These are phyloP conservation scores for Pholis gunnellus DNA, from an alignment of 2,113 vertebrate species.

Conservation along the genomic window DNA sequence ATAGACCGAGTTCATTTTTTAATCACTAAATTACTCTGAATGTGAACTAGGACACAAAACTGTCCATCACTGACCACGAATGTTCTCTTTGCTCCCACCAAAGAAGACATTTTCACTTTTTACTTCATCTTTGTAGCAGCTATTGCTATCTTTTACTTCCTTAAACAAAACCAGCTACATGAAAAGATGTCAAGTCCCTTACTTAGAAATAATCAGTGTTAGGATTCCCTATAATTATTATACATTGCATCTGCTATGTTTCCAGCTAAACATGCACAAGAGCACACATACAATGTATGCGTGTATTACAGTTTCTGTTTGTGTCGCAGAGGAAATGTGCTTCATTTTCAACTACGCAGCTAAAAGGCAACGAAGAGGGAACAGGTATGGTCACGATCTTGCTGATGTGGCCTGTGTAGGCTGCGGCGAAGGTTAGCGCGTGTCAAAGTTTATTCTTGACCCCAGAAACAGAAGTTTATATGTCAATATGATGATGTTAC, in stretches of 20 bases:
- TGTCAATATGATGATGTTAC: no score
- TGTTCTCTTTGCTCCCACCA: neutral
- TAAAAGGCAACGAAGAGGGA: neutral
- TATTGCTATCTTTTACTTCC: neutral
- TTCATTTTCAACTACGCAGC: neutral
- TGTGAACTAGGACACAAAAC: neutral
- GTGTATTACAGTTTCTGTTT: neutral
- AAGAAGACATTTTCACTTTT: neutral
- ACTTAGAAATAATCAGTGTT: neutral
- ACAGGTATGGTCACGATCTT: neutral
- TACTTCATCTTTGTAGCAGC: neutral
- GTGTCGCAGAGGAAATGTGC: neutral
- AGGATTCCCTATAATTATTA: neutral
- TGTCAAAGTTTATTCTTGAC: neutral
- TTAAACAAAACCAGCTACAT: neutral
- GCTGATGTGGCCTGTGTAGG: neutral
- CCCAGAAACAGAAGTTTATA: neutral
- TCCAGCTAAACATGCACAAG: neutral
- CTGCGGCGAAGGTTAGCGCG: neutral
- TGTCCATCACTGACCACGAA: neutral
- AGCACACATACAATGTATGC: neutral
- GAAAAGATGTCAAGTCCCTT: neutral
- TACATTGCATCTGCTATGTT: no score
- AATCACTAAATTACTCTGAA: neutral
- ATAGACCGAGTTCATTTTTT: neutral